Percentiles rank a stretch among this genome's conserved stretches.
These are phyloP conservation scores for Phragmatobia fuliginosa DNA, from an alignment of 2,888 invertebrate genomes.

Conservation along the genomic window DNA sequence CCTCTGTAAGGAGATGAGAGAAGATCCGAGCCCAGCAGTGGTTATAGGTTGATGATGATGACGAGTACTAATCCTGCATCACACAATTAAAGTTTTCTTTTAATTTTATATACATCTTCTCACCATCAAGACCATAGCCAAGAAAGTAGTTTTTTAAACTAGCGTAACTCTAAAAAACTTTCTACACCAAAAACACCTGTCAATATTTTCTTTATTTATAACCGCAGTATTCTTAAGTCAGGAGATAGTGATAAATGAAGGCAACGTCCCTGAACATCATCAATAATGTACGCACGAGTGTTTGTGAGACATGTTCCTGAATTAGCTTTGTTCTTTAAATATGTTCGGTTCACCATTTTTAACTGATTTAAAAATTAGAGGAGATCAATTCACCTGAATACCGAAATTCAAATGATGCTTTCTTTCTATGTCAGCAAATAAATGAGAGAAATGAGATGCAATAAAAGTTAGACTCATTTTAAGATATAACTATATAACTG, in stretches of 20 bases:
- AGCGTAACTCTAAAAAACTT: not conserved
- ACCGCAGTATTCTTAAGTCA: slow-evolving; percentile 1
- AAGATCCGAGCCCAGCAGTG: no score
- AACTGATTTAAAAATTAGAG: not conserved
- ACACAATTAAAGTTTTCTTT: not conserved
- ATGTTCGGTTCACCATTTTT: not conserved
- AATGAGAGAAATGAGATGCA: no score
- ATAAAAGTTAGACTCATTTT: no score
- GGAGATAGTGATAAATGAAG: slow-evolving; percentile 8
- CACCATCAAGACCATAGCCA: not conserved
- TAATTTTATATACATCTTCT: not conserved
- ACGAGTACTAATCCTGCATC: no score
- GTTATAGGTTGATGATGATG: no score
- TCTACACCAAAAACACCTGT: not conserved
- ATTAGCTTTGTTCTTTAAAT: slow-evolving; percentile 3
- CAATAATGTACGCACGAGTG: slow-evolving; percentile 10
- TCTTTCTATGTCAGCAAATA: no score
- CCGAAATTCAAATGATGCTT: not conserved
- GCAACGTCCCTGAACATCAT: not conserved
- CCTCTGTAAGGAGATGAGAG: no score
- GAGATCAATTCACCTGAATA: not conserved
- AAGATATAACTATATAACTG: no score
- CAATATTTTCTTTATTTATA: not conserved
- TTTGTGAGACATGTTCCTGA: not conserved
- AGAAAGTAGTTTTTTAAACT: not conserved